Conservation (phyloP, 2,113 vertebrate genomes). For the Cyprinodon variegatus region DNA sequence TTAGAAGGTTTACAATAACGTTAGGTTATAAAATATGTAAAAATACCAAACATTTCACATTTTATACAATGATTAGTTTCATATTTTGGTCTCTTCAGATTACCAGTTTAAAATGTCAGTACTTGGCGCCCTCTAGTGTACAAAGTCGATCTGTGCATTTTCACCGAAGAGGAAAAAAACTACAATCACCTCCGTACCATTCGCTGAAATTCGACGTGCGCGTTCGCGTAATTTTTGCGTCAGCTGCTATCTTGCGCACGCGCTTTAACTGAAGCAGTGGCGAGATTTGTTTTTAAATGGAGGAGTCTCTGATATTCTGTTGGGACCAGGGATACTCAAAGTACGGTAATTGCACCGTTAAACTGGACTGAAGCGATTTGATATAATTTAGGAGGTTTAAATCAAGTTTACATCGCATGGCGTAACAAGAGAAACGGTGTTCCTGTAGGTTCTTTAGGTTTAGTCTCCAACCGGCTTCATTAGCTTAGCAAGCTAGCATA, state of each 20-base stretch:
- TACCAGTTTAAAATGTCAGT: not conserved
- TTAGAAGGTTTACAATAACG: not conserved
- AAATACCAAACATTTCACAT: no score
- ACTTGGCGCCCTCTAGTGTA: conserved; percentile 6
- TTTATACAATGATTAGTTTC: no score
- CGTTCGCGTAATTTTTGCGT: conserved; percentile 56
- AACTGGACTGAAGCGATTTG: conserved; percentile 2
- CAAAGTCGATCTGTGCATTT: not conserved
- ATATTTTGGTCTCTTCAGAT: no score
- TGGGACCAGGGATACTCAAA: conserved; percentile 33
- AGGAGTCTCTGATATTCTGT: conserved; percentile 23
- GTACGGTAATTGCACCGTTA: not conserved
- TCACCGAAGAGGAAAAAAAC: rapidly evolving
- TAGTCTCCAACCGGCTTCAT: conserved; percentile 47
- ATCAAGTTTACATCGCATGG: not conserved
- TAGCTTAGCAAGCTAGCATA: conserved; percentile 53
- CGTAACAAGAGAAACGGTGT: not conserved
- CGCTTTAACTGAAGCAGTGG: conserved; percentile 29
- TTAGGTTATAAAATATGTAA: not conserved
- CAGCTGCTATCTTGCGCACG: conserved; percentile 52
- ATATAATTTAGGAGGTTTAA: conserved; percentile 4
- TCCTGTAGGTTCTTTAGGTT: conserved; percentile 21
- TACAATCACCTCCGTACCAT: not conserved
- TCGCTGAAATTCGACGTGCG: conserved; percentile 57
- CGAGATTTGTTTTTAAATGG: conserved; percentile 60